Conservation (phyloP, 2,888 invertebrate genomes). For the Apamea epomidion region DNA sequence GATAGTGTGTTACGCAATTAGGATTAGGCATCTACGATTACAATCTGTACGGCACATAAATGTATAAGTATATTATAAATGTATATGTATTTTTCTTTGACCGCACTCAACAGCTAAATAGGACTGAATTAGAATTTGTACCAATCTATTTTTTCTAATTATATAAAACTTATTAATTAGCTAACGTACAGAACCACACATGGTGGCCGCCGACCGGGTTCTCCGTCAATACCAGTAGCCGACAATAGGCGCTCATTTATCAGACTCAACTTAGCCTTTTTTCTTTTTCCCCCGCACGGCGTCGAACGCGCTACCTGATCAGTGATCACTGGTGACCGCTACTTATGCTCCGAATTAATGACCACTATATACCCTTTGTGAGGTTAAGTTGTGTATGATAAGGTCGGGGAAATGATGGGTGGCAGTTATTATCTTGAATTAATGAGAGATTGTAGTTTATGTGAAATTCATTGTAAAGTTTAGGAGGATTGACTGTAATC, state of each 20-base stretch:
- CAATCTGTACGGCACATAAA: neutral
- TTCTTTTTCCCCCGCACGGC: constrained; percentile 63
- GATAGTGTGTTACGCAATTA: neutral
- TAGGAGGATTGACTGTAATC: constrained; percentile 34
- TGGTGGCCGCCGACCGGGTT: constrained; percentile 29
- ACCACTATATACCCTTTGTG: constrained; percentile 61
- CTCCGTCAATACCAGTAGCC: constrained; percentile 74
- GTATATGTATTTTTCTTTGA: neutral
- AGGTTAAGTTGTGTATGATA: constrained; percentile 65
- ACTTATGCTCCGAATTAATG: constrained; percentile 70
- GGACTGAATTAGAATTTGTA: neutral
- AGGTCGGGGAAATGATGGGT: constrained; percentile 65
- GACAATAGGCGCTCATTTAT: constrained; percentile 73
- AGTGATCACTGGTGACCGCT: constrained; percentile 67
- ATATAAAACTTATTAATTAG: neutral
- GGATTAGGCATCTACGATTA: neutral
- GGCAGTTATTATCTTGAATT: constrained; percentile 58
- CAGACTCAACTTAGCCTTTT: constrained; percentile 71
- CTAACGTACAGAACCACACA: constrained; percentile 59
- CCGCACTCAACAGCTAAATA: neutral
- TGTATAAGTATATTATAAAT: neutral
- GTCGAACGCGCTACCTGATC: constrained; percentile 74
- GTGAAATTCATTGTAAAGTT: constrained; percentile 58
- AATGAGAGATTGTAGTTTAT: constrained; percentile 58
- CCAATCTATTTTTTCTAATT: neutral